A percentile compares a stretch with the other conserved stretches of the same genome.
phyloP scores from a whole-genome alignment of 2,888 invertebrate genomes.

The Chorisops tibialis region DNA sequence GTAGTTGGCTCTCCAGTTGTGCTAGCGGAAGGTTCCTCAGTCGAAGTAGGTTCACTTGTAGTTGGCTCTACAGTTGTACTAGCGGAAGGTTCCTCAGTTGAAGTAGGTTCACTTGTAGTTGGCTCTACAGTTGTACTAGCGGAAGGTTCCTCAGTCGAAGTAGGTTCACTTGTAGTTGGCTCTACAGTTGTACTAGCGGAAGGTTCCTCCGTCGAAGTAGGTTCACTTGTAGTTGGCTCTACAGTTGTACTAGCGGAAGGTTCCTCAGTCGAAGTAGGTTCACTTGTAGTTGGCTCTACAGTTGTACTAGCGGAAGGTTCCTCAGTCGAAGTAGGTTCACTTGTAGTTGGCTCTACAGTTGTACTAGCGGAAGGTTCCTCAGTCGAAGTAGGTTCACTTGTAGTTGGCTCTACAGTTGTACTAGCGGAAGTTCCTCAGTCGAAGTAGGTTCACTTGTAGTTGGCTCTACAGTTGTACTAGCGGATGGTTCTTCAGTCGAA shows the following conservation, averaged over 20 bases:
- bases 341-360: not conserved
- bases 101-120: not conserved
- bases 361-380: not conserved
- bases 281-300: not conserved
- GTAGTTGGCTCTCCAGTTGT: too few species aligned
- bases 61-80: not conserved
- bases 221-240: not conserved
- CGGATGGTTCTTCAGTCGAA: not conserved
- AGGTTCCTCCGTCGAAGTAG: not conserved
- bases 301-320: not conserved
- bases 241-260: too few species aligned
- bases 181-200: not conserved
- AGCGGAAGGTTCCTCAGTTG: not conserved
- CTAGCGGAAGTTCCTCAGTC: slow-evolving; percentile 3
- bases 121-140: not conserved
- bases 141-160: not conserved
- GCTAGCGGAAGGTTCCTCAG: not conserved
- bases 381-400: not conserved
- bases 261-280: not conserved
- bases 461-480: not conserved
- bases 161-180: not conserved
- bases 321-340: not conserved
- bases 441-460: not conserved
- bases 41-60: not conserved
- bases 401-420: slow-evolving; percentile 1